Evolutionary conservation across 2,113 vertebrate species (phyloP), one percentile per base, ranked within the genome.

Genomic region (Sturnus vulgaris): DNA sequence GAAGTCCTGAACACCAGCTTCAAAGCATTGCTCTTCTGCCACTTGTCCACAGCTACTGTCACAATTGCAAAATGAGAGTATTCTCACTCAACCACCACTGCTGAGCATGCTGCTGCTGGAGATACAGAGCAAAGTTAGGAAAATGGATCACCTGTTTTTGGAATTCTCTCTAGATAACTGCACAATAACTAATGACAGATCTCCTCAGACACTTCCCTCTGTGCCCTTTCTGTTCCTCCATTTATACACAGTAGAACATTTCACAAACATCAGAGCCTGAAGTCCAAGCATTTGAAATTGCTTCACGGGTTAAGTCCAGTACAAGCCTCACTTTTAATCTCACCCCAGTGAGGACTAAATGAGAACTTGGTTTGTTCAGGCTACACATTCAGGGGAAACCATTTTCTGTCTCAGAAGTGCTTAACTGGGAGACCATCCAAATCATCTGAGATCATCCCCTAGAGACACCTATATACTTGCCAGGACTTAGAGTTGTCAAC

Each of bases 211-310:
- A 4, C 23, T 42, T n/a, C 46, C 28, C 57, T 57, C 71, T 18
- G 1, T 10, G 20, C 7, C 37, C 23, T 17, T 37, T 76, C 19
- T 76, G 10, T 13, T 69, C 35, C 61, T 83, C 46, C 23, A 37
- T 3, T 7, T 1, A 7, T 0, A 24, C 3, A 11, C 46, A 90
- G 14, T 1, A 44, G 4, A 71, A 63, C 8, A 9, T 21, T 79
- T 56, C 7, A 53, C 27, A 28, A 1, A 65, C 46, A 4, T 25
- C 61, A 79, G 23, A 92, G 27, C 35, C 72, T 50, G 2, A 87
- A 84, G 42, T 35, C 31, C 13, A 57, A 35, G 18, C 14, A 37
- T 55, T 57, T 23, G 17, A 69, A 72, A 57, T n/a, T 15, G 39
- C 23, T 7, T 35, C 18, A n/a, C 20, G 3, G 11, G 4, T 39